Percentiles rank a stretch among this genome's conserved stretches.
Conservation (phyloP, 2,113 vertebrate genomes). For the Periophthalmodon schlosseri region DNA sequence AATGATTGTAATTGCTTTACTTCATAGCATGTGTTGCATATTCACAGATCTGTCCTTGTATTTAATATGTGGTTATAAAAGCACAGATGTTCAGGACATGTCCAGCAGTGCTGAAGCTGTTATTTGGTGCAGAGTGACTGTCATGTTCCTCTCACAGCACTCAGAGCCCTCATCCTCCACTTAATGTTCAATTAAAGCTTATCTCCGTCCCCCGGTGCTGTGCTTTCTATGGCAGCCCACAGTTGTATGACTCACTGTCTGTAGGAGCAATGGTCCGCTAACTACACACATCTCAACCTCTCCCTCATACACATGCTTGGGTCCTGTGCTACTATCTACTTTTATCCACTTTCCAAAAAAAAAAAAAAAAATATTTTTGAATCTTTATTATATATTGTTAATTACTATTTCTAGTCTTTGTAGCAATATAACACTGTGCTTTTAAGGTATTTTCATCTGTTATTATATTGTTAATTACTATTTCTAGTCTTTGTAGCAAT, state of each 20-base stretch:
- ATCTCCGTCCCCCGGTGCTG: constrained; percentile 18
- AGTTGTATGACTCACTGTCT: constrained; percentile 28
- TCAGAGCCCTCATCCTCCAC: constrained; percentile 3
- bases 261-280: constrained; percentile 11
- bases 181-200: constrained; percentile 28
- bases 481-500: no score
- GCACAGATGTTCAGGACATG: constrained; percentile 3
- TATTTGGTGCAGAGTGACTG: neutral
- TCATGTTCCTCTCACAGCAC: neutral
- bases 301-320: neutral
- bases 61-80: neutral
- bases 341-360: neutral
- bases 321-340: neutral
- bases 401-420: no score
- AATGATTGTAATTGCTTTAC: neutral
- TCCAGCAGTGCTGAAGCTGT: neutral
- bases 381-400: no score
- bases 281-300: constrained; percentile 10
- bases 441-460: no score
- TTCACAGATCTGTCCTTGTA: neutral
- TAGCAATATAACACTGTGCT: no score
- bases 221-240: constrained; percentile 19
- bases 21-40: neutral
- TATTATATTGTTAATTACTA: no score
- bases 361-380: no score